phyloP scores from a whole-genome alignment of 2,888 invertebrate species.

The Agonum fuliginosum region DNA sequence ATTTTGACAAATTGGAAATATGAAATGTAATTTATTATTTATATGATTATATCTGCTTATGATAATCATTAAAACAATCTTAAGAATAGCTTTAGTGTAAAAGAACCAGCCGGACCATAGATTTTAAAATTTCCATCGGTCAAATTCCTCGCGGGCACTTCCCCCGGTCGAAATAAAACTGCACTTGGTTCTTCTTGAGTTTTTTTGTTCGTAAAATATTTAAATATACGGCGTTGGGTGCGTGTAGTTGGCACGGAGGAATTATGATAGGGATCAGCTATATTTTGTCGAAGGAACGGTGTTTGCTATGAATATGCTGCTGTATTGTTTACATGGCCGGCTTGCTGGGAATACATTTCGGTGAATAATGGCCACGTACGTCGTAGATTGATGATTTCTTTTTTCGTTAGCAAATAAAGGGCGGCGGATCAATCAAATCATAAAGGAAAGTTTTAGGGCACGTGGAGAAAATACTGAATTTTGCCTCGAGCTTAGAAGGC shows the following conservation, averaged over 20 bases:
- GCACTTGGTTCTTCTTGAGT: too few species aligned
- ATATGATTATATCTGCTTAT: too few species aligned
- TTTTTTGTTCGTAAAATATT: constrained; percentile 49
- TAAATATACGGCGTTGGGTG: constrained; percentile 33
- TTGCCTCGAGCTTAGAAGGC: too few species aligned
- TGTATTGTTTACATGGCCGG: constrained; percentile 22
- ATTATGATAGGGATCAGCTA: constrained; percentile 45
- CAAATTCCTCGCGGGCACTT: too few species aligned
- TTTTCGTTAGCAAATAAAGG: constrained; percentile 10
- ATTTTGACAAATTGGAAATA: too few species aligned
- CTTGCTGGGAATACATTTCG: constrained; percentile 9
- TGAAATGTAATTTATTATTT: too few species aligned
- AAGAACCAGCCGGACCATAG: too few species aligned
- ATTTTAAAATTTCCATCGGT: too few species aligned
- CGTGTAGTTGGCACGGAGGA: constrained; percentile 45
- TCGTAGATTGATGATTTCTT: constrained; percentile 38
- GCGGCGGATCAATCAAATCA: constrained; percentile 13
- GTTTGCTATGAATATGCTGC: constrained; percentile 27
- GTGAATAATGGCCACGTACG: constrained; percentile 19
- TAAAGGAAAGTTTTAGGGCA: background rate
- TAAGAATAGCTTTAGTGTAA: too few species aligned
- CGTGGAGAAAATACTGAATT: background rate
- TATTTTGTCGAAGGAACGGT: constrained; percentile 37
- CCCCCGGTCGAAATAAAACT: too few species aligned
- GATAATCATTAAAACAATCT: too few species aligned